Evolutionary conservation across 2,113 vertebrate species (phyloP).

Genomic region (Nanorana parkeri): DNA sequence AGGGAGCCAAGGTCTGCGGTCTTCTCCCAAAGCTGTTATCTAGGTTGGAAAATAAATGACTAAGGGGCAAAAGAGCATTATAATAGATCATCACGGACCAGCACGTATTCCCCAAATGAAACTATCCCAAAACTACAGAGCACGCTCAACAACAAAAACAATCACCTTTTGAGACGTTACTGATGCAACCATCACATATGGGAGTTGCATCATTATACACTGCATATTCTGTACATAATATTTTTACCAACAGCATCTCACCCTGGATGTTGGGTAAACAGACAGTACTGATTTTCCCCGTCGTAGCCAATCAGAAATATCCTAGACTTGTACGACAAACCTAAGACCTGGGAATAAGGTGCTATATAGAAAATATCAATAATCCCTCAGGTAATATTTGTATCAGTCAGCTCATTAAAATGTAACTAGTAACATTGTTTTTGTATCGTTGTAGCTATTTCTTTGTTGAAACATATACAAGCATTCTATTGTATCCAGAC

Average conservation of each 20-base stretch:
- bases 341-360: neutral
- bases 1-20: slow-evolving; percentile 7
- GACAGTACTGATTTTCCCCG: neutral
- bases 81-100: neutral
- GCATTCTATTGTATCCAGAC: too few species aligned
- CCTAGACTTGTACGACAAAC: too few species aligned
- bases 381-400: slow-evolving; percentile 15
- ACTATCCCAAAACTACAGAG: slow-evolving; percentile 19
- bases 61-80: slow-evolving; percentile 13
- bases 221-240: slow-evolving; percentile 12
- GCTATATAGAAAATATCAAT: slow-evolving; percentile 17
- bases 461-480: too few species aligned
- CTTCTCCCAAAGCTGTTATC: slow-evolving; percentile 5
- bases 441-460: neutral
- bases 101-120: slow-evolving; percentile 15
- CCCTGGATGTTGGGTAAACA: neutral
- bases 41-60: slow-evolving; percentile 7
- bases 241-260: neutral
- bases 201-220: slow-evolving; percentile 24
- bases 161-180: neutral
- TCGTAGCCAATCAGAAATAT: neutral
- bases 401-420: slow-evolving; percentile 31
- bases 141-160: slow-evolving; percentile 18
- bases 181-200: slow-evolving; percentile 22
- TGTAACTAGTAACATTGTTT: slow-evolving; percentile 2